Percentiles rank a stretch among this genome's conserved stretches.
phyloP scores from a whole-genome alignment of 2,113 vertebrate species.

The Vireo altiloquus region DNA sequence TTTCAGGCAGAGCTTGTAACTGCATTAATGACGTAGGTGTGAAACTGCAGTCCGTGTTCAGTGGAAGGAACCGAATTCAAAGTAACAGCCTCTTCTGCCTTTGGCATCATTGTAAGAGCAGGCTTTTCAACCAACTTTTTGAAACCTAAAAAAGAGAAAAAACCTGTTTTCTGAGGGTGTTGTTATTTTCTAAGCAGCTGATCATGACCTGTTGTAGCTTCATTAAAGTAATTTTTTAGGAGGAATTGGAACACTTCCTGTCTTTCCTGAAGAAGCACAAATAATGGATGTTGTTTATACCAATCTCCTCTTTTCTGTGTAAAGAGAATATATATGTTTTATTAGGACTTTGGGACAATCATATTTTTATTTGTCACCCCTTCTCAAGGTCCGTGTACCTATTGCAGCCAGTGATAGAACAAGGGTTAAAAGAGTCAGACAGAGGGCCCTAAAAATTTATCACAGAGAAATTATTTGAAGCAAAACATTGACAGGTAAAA shows the following conservation, averaged over 20 bases:
- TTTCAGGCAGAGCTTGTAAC: not conserved
- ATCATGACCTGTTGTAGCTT: not conserved
- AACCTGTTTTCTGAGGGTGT: not conserved
- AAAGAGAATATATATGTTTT: not conserved
- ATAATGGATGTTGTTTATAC: not conserved
- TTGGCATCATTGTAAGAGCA: not conserved
- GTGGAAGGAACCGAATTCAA: not conserved
- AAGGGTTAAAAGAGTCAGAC: not conserved
- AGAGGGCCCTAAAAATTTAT: not conserved
- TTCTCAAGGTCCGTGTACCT: not conserved
- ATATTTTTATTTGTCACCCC: not conserved
- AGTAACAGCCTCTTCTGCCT: not conserved
- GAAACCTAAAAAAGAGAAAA: not conserved
- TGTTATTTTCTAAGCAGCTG: not conserved
- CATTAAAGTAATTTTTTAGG: not conserved
- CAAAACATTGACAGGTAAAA: not conserved
- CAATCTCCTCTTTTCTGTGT: not conserved
- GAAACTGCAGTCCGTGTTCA: not conserved
- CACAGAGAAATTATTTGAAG: not conserved
- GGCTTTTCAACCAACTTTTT: not conserved
- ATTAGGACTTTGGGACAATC: not conserved
- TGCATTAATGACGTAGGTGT: not conserved
- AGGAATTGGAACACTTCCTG: not conserved
- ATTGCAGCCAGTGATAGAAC: not conserved
- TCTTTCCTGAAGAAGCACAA: constrained; percentile 13